phyloP scores from a whole-genome alignment of 2,113 vertebrate species.

The Aspiorhynchus laticeps region DNA sequence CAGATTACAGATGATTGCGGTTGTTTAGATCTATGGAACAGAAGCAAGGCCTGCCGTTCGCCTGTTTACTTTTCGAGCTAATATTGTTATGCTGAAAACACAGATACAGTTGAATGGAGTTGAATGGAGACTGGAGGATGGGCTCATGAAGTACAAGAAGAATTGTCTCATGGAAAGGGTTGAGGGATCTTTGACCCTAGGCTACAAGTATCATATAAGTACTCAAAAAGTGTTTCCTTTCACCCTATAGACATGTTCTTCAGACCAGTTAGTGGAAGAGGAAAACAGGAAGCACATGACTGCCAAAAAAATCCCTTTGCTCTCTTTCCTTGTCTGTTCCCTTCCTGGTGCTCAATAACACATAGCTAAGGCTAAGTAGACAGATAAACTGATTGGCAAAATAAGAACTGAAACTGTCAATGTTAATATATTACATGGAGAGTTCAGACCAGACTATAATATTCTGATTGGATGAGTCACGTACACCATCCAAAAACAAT shows the following conservation, averaged over 20 bases:
- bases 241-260: neutral
- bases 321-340: slow-evolving; percentile 48
- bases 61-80: neutral
- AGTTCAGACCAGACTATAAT: neutral
- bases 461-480: neutral
- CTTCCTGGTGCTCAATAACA: slow-evolving; percentile 29
- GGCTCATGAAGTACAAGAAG: neutral
- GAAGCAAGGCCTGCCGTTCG: neutral
- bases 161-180: neutral
- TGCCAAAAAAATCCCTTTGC: slow-evolving; percentile 58
- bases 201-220: neutral
- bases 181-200: neutral
- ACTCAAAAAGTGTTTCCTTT: slow-evolving; percentile 5
- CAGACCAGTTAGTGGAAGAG: neutral
- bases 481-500: neutral
- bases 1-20: slow-evolving; percentile 24
- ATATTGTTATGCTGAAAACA: neutral
- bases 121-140: neutral
- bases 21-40: neutral
- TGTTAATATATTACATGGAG: neutral
- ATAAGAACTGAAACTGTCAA: neutral
- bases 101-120: neutral
- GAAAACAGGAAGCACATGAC: slow-evolving; percentile 71
- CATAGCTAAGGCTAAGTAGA: neutral
- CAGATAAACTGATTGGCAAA: neutral